Base-by-base conservation (phyloP, 2,797 vertebrate genomes). In the Fistularia commersonii region DNA sequence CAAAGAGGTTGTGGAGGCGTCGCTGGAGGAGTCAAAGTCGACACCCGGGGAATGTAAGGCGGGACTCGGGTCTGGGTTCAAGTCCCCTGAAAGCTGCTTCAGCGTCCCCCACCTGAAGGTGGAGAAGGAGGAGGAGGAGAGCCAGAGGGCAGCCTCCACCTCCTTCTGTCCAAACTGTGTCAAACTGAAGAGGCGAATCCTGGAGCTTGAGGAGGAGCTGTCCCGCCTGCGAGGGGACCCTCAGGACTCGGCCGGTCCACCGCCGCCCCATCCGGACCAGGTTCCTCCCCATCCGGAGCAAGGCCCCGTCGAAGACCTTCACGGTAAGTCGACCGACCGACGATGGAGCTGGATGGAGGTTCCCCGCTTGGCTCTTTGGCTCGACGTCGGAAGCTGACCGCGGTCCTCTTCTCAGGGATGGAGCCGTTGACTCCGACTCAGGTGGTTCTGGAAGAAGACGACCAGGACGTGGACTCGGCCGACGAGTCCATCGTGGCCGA, bases 141-240 rank as follows among this genome's bases (percentile, higher is more conserved):
- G 88, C 33, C 74, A 81, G 2, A 87, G 90, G 75, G 89, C 90
- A 7, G 92, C 95, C 48, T 94, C 94, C 59, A 97, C 95, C 23
- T 98, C 95, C 37, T 96, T 95, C 74, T 98, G 96, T 66, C 94
- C 94, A 44, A 98, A 98, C 79, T 98, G 96, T 74, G 92, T 98
- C 49, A 92, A 90, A 46, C 84, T 98, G 41, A 95, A 93, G 83
- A 94, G 85, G 82, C 95, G 96, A 77, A 94, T 98, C 47, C 79
- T 91, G 45, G 94, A 98, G 81, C 90, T 98, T 49, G 95, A 98
- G 87, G 93, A 93, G 1, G 95, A 98, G 76, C 80, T 98, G 64
- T 90, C 90, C 59, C 91, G 87, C 79, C 84, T 98, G 67, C 91
- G 92, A 87, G 92, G 91, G 53, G 78, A 91, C 54, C 82, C 89